A percentile compares a stretch with the other conserved stretches of the same genome.
Evolutionary conservation across 2,113 vertebrate species (phyloP).

Genomic region (Cnemophilus loriae): DNA sequence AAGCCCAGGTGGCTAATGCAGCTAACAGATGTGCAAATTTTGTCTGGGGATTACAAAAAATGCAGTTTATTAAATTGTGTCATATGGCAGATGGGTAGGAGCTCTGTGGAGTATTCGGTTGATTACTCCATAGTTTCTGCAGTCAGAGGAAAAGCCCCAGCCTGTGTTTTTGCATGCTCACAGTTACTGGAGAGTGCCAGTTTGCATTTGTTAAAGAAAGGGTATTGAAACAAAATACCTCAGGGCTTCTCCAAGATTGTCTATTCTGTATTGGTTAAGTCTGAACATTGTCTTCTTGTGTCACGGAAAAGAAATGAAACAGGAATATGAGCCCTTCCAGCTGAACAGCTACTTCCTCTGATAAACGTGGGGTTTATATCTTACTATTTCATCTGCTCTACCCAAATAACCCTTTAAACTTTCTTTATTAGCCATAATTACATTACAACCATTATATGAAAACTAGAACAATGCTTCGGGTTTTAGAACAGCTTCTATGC

Average conservation of each 20-base stretch:
- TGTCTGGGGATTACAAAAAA: slow-evolving; percentile 20
- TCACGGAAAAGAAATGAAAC: not conserved
- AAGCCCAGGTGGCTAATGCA: slow-evolving; percentile 15
- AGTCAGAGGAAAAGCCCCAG: not conserved
- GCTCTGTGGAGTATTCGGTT: not conserved
- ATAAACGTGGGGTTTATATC: not conserved
- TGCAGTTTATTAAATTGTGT: slow-evolving; percentile 26
- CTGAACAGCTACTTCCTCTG: not conserved
- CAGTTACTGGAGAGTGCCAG: not conserved
- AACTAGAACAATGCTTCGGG: not conserved
- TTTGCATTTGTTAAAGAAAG: not conserved
- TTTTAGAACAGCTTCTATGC: not conserved
- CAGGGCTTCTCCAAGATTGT: not conserved
- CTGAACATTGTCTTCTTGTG: not conserved
- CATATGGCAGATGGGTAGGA: slow-evolving; percentile 40
- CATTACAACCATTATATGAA: not conserved
- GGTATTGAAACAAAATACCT: not conserved
- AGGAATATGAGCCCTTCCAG: not conserved
- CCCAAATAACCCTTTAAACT: not conserved
- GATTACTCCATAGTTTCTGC: slow-evolving; percentile 3
- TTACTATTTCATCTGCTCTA: not conserved
- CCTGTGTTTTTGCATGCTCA: not conserved
- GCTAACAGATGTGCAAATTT: slow-evolving; percentile 34
- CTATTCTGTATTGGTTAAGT: not conserved
- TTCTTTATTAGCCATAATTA: not conserved